Base-by-base conservation (phyloP, 2,888 invertebrate genomes). In the Drosophila formosana region DNA sequence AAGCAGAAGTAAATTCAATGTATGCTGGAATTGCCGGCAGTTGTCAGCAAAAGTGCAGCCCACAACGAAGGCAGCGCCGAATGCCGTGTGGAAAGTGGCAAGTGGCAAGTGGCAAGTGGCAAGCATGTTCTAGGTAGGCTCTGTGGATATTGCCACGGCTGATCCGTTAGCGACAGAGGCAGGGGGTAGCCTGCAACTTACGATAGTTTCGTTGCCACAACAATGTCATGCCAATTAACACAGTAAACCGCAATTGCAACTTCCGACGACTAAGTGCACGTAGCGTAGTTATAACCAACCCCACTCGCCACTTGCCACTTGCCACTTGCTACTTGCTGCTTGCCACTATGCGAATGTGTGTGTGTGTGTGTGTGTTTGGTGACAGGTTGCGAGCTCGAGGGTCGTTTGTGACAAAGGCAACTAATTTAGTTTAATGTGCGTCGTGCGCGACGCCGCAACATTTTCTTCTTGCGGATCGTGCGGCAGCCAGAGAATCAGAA, bases 361-460 rank as follows among this genome's bases (percentile, higher is more conserved):
- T 25, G 34, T 50, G 66, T 52, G 51, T 60, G 46, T 49, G 63
- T 57, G 60, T 32, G 52, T 57, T 37, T 28, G 71, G 46, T 69
- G 76, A 55, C 72, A 61, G 68, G 66, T 65, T 71, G 62, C 43
- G 11, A 66, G 51, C 58, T 57, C 69, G 58, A 61, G 88, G 82
- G 88, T 78, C 88, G 88, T 82, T 88, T 84, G 88, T 82, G 88
- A 83, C 88, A 83, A 88, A 82, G 83, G 86, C 82, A 83, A 82
- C 88, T 83, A 83, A 83, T 83, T 83, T 88, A 82, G 88, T 88
- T 88, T 85, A 88, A 88, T 80, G 82, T 72, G 80, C 86, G 79
- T 74, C 66, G 71, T 79, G 80, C 71, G 73, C 76, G 87, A 73
- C 65, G 87, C 78, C 86, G 82, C 82, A 88, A 85, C 67, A 82